Evolutionary conservation across 2,797 vertebrate genomes (phyloP).

Genomic region (Pantherophis vulpinus): DNA sequence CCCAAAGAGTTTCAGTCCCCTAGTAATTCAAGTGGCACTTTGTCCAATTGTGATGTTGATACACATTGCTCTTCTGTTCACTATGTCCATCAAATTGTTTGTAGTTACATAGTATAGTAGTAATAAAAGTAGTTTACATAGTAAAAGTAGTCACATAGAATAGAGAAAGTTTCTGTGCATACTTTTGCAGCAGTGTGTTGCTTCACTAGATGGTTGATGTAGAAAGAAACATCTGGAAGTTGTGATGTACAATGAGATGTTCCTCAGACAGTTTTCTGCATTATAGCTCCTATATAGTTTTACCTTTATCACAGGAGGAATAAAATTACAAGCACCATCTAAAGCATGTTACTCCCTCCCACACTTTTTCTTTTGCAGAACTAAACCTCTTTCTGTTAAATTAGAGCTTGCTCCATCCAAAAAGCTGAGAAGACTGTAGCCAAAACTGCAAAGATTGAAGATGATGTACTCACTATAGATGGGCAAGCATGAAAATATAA

Average conservation of each 20-base stretch:
- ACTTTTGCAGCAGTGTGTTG: neutral
- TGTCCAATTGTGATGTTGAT: neutral
- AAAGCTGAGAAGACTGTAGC: neutral
- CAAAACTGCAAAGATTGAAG: neutral
- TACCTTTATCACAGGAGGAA: neutral
- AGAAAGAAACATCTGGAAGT: neutral
- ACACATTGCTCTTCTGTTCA: neutral
- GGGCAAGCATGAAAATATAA: neutral
- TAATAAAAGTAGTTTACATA: too few relatives aligned
- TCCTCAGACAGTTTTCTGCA: neutral
- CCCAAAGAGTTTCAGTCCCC: neutral
- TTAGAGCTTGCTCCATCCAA: neutral
- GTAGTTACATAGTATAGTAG: neutral
- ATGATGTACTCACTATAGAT: neutral
- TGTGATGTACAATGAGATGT: neutral
- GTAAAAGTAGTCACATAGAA: neutral
- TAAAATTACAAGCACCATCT: neutral
- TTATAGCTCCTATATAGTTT: neutral
- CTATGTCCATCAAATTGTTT: neutral
- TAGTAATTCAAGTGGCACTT: neutral
- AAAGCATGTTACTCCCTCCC: neutral
- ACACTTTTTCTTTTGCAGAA: neutral
- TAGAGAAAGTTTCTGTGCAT: neutral
- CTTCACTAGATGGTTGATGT: neutral
- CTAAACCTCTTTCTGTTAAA: neutral